Evolutionary conservation across 2,113 vertebrate species (phyloP).

Genomic region (Chelonoidis abingdonii): DNA sequence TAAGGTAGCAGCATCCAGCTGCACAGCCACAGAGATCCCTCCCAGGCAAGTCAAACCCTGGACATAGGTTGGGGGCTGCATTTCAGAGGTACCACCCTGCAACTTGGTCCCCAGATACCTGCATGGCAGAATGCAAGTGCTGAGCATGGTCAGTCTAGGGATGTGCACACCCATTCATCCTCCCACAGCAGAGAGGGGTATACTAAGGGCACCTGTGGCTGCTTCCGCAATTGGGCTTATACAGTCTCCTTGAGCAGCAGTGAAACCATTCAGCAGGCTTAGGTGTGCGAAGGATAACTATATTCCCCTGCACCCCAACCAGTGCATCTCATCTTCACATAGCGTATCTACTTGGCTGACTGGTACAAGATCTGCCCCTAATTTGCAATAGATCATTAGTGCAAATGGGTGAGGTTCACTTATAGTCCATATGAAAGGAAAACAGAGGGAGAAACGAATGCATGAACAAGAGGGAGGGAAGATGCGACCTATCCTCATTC

Average conservation of each 20-base stretch:
- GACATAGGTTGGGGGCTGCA: too few relatives aligned
- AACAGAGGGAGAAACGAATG: conserved; percentile 54
- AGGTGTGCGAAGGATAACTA: neutral
- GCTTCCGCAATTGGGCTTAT: conserved; percentile 3
- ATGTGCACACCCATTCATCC: neutral
- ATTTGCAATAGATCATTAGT: conserved; percentile 71
- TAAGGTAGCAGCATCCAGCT: fast-evolving
- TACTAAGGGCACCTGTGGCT: neutral
- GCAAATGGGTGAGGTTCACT: conserved; percentile 67
- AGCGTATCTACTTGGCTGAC: conserved; percentile 45
- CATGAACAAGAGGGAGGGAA: conserved; percentile 18
- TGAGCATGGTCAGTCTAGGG: neutral
- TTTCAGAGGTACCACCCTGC: too few relatives aligned
- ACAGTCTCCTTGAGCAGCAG: neutral
- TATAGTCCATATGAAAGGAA: conserved; percentile 60
- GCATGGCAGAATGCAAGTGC: fast-evolving
- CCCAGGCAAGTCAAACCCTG: neutral
- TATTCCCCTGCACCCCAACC: too few relatives aligned
- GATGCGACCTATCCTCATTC: neutral
- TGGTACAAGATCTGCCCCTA: conserved; percentile 35
- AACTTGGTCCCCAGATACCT: neutral
- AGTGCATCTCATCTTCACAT: neutral
- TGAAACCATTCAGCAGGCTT: conserved; percentile 8
- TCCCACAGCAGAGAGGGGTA: fast-evolving
- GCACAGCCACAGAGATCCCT: neutral